Conservation (phyloP, 92 coral and sea anemone species). For the Chrysogorgia sp. region DNA sequence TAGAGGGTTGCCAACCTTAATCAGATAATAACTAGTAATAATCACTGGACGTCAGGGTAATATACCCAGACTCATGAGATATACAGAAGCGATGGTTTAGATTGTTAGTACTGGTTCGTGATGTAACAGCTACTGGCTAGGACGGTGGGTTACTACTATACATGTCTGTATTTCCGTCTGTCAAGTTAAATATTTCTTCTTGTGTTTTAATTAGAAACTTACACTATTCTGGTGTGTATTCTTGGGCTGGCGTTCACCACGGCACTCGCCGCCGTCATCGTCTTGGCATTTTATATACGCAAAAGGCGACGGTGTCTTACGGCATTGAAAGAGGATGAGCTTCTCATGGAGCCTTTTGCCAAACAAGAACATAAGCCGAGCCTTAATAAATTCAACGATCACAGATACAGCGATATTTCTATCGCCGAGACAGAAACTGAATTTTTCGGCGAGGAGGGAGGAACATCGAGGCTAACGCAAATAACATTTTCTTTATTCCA, state of each 20-base stretch:
- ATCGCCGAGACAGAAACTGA: neutral
- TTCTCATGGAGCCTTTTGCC: neutral
- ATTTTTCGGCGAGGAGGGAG: conserved; percentile 7
- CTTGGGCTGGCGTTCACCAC: conserved; percentile 9
- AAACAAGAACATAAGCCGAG: neutral
- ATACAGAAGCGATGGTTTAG: too few species aligned
- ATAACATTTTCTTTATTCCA: conserved; percentile 22
- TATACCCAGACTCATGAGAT: too few species aligned
- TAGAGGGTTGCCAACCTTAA: too few species aligned
- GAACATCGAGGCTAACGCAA: neutral
- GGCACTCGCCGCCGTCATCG: neutral
- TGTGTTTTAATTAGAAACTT: neutral
- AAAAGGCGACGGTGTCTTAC: neutral
- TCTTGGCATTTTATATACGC: conserved; percentile 23
- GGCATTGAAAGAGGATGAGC: neutral
- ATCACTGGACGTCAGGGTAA: too few species aligned
- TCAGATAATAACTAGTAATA: too few species aligned
- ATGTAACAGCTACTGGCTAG: too few species aligned
- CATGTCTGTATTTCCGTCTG: too few species aligned
- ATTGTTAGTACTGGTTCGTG: too few species aligned
- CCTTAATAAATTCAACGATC: neutral
- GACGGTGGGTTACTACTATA: too few species aligned
- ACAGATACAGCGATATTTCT: neutral
- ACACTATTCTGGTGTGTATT: conserved; percentile 5
- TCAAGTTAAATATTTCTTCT: too few species aligned